Conservation (phyloP, 1,140 invertebrate genomes). For the Cepaea nemoralis region DNA sequence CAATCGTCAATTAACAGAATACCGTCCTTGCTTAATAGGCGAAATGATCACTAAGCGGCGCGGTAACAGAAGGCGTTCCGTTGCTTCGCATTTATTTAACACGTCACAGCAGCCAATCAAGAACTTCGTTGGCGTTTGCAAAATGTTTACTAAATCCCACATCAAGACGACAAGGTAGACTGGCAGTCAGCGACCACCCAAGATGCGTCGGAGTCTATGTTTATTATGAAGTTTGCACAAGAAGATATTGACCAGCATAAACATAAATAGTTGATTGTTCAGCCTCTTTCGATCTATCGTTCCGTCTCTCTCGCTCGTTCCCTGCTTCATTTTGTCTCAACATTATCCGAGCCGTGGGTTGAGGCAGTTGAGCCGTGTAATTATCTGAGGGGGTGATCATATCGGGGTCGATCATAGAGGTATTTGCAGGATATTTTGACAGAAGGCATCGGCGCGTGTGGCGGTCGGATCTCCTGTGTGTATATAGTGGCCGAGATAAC, state of each 20-base stretch:
- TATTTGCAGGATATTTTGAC: slow-evolving; percentile 15
- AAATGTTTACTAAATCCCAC: slow-evolving; percentile 35
- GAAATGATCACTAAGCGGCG: neutral
- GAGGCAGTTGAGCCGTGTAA: neutral
- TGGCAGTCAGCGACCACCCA: slow-evolving; percentile 27
- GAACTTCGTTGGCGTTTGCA: neutral
- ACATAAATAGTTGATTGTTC: slow-evolving; percentile 31
- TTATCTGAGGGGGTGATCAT: slow-evolving; percentile 18
- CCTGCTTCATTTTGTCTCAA: neutral
- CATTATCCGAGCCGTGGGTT: neutral
- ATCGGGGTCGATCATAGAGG: slow-evolving; percentile 18
- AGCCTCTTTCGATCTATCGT: neutral
- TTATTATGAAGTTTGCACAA: slow-evolving; percentile 38
- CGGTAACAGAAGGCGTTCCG: slow-evolving; percentile 34
- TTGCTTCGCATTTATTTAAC: slow-evolving; percentile 39
- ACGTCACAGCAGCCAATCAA: slow-evolving; percentile 35
- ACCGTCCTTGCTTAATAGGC: neutral
- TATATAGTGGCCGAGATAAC: slow-evolving; percentile 1
- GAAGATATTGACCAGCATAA: slow-evolving; percentile 33
- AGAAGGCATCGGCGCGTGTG: slow-evolving; percentile 21
- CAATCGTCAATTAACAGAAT: neutral
- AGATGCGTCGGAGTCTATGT: slow-evolving; percentile 18
- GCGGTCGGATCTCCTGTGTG: neutral
- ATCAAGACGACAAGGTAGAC: slow-evolving; percentile 28
- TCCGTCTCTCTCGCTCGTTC: neutral